Evolutionary conservation across 2,113 vertebrate genomes (phyloP), one percentile per base, ranked within the genome.

Genomic region (Promerops cafer): DNA sequence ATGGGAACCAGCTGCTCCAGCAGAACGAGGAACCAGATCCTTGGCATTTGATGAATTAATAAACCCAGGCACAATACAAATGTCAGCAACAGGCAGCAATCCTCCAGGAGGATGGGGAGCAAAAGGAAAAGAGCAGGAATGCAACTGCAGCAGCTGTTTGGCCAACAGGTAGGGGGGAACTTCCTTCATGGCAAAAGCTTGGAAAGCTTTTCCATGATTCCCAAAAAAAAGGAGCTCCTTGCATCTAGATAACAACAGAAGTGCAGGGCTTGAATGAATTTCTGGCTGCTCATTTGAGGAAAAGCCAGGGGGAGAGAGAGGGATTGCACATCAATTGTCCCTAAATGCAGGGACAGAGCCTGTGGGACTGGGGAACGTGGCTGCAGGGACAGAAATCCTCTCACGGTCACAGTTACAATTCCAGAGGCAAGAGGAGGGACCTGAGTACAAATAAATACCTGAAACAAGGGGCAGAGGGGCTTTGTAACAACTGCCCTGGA

Each of bases 21-120:
- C 86, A 96, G 96, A 97, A 97, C 68, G 96, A 97, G 87, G 76
- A 96, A 89, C 94, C 83, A 61, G 68, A 91, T 94, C 94, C 75
- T 69, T 97, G 96, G 94, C 94, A 92, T 91, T 86, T 87, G 93
- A 95, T 95, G 95, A 93, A 97, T 96, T 96, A 96, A 97, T 93
- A 93, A 95, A 94, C 47, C 60, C 75, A 96, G 71, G 50, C 97
- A 96, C 94, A 94, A 94, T 93, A 81, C 94, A 95, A 83, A 96
- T 95, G 94, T 96, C 93, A 93, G 96, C 91, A 85, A 21, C 40
- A 96, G 83, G 59, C 94, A 94, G 68, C 45, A 82, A 86, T 88
- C 89, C 64, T 88, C 60, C 80, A 37, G 84, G 63, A 94, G 94
- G 83, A 89, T 11, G 71, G 66, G 74, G 76, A 87, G 31, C 37